Percentiles rank a stretch among this genome's conserved stretches.
Evolutionary conservation across 2,113 vertebrate genomes (phyloP).

Genomic region (Centrocercus urophasianus): DNA sequence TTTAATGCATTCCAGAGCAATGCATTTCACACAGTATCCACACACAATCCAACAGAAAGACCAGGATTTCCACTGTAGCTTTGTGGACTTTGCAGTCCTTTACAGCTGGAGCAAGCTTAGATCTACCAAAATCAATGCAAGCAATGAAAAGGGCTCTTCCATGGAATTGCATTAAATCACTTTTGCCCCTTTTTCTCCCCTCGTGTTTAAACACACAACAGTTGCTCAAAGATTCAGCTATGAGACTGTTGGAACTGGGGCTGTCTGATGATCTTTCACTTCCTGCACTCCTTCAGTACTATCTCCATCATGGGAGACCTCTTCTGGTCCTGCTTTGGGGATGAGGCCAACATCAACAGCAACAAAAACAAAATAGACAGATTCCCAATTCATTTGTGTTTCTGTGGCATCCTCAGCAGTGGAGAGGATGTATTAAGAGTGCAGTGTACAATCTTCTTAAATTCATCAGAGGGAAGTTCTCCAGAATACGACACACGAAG

Average conservation of each 20-base stretch:
- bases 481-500: not conserved
- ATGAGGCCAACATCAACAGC: not conserved
- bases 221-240: not conserved
- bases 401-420: not conserved
- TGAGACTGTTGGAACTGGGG: not conserved
- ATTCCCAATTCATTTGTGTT: not conserved
- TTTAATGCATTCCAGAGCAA: constrained; percentile 10
- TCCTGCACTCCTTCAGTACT: not conserved
- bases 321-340: not conserved
- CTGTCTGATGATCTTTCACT: not conserved
- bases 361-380: not conserved
- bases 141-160: not conserved
- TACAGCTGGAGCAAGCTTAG: not conserved
- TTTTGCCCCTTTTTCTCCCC: not conserved
- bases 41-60: not conserved
- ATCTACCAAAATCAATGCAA: not conserved
- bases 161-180: not conserved
- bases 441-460: not conserved
- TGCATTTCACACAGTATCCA: not conserved
- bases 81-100: not conserved
- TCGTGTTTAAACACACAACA: not conserved
- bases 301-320: not conserved
- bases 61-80: not conserved
- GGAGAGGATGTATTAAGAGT: not conserved
- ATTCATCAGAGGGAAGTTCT: not conserved